Conservation (phyloP, 2,113 vertebrate species). For the Dicrurus megarhynchus region DNA sequence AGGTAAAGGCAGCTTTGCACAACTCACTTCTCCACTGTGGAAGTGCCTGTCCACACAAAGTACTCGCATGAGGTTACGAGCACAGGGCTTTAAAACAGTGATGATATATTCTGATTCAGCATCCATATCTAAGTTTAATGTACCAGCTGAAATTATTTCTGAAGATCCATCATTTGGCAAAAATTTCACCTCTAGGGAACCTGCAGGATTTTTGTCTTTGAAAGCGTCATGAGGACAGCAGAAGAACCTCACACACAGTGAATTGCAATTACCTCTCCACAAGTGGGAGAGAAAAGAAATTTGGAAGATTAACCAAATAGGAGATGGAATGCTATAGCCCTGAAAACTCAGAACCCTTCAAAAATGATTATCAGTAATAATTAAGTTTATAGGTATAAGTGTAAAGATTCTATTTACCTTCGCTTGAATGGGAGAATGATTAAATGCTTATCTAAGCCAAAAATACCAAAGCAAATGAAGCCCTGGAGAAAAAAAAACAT, state of each 20-base stretch:
- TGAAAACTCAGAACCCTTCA: not conserved
- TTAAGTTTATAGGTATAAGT: not conserved
- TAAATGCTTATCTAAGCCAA: slow-evolving; percentile 94
- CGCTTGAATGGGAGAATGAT: slow-evolving; percentile 94
- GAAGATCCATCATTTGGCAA: not conserved
- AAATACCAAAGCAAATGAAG: slow-evolving; percentile 92
- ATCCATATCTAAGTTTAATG: not conserved
- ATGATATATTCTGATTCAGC: not conserved
- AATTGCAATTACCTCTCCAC: not conserved
- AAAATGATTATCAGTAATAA: not conserved
- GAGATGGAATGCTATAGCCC: not conserved
- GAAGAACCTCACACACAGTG: not conserved
- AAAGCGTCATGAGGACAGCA: not conserved
- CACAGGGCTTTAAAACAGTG: not conserved
- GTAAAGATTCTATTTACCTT: slow-evolving; percentile 77
- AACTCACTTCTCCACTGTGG: not conserved
- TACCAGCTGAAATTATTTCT: not conserved
- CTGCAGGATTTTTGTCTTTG: not conserved
- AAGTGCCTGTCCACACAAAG: not conserved
- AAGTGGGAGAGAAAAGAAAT: not conserved
- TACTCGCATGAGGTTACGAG: not conserved
- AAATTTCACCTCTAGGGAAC: not conserved
- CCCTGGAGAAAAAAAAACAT: slow-evolving; percentile 74
- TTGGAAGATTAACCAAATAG: not conserved
- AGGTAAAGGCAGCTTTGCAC: not conserved